Percentiles rank a stretch among this genome's conserved stretches.
These are phyloP conservation scores for Lycocorax pyrrhopterus DNA, from an alignment of 2,113 vertebrate species.

Conservation along the genomic window DNA sequence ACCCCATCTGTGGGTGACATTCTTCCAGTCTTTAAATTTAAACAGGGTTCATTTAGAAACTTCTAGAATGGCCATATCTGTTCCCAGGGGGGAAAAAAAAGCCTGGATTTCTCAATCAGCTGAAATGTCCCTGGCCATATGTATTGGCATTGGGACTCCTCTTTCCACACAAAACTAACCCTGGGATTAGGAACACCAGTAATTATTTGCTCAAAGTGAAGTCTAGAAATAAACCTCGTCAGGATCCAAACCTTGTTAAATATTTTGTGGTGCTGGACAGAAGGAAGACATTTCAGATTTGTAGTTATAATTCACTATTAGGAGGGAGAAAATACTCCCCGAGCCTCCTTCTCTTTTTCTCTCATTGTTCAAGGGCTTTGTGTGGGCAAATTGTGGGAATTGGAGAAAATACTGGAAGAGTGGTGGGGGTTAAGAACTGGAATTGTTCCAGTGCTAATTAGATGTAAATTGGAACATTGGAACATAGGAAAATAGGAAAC, in stretches of 20 bases:
- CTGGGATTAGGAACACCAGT: slow-evolving; percentile 18
- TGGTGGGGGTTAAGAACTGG: neutral
- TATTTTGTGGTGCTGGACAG: slow-evolving; percentile 15
- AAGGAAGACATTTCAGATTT: neutral
- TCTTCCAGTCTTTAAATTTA: slow-evolving; percentile 25
- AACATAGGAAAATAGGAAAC: neutral
- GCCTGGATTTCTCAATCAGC: slow-evolving; percentile 49
- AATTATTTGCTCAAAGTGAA: slow-evolving; percentile 35
- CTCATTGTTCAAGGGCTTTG: neutral
- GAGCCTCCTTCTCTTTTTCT: neutral
- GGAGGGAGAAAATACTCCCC: neutral
- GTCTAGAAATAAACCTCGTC: slow-evolving; percentile 30
- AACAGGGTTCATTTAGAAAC: neutral
- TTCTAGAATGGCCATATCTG: slow-evolving; percentile 18
- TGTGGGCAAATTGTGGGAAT: neutral
- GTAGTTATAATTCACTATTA: neutral
- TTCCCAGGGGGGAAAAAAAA: neutral
- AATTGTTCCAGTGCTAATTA: neutral
- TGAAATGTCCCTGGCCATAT: slow-evolving; percentile 60
- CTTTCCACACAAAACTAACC: slow-evolving; percentile 49
- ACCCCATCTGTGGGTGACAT: neutral
- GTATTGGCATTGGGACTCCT: slow-evolving; percentile 49
- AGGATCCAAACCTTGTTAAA: slow-evolving; percentile 28
- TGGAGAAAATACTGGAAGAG: neutral
- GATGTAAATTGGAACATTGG: neutral